Evolutionary conservation across 1,140 invertebrate species (phyloP).

Genomic region (Colletes gigas): DNA sequence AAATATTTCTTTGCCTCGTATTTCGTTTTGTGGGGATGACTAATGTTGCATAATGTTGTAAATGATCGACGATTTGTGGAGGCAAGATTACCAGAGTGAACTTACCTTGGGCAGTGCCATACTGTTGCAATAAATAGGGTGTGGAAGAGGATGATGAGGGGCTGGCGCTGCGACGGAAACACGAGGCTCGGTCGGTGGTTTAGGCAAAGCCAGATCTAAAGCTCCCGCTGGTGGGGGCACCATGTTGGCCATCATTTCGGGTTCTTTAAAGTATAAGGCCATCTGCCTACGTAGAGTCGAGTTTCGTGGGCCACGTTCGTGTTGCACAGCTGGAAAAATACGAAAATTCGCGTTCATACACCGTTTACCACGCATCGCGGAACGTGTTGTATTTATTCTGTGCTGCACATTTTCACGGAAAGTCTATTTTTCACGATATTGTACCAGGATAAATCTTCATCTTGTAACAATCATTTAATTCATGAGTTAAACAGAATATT

Average conservation of each 20-base stretch:
- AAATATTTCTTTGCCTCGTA: neutral
- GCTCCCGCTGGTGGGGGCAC: constrained; percentile 75
- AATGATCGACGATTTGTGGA: neutral
- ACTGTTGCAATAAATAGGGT: constrained; percentile 69
- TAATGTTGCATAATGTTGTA: neutral
- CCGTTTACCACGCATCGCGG: neutral
- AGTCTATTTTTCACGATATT: neutral
- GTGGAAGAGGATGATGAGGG: constrained; percentile 54
- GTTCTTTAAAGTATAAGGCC: constrained; percentile 88
- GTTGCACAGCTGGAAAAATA: constrained; percentile 92
- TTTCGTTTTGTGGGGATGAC: neutral
- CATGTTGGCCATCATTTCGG: constrained; percentile 75
- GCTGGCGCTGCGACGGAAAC: constrained; percentile 48
- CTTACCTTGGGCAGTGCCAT: constrained; percentile 67
- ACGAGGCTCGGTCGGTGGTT: constrained; percentile 70
- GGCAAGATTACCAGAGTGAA: neutral
- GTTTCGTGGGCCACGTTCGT: constrained; percentile 97
- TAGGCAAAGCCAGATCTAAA: constrained; percentile 82
- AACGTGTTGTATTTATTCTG: constrained; percentile 5
- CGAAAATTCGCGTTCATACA: constrained; percentile 4
- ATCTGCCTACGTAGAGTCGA: constrained; percentile 95
- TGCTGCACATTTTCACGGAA: neutral
- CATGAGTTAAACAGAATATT: neutral
- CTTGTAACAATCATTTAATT: neutral
- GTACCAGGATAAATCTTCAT: neutral